These are phyloP conservation scores for Bembecia ichneumoniformis DNA, from an alignment of 2,888 invertebrate genomes.

Conservation along the genomic window DNA sequence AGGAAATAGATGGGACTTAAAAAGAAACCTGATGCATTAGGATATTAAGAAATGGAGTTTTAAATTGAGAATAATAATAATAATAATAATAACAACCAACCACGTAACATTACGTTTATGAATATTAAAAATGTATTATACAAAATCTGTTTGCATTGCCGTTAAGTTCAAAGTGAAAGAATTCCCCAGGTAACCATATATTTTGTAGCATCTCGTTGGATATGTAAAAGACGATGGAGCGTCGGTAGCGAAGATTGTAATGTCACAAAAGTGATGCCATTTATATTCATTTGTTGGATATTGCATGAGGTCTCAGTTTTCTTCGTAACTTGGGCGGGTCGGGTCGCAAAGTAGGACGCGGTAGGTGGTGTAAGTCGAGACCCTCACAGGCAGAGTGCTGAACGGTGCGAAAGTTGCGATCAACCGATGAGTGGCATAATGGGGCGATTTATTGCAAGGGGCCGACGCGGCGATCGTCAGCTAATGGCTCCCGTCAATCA, in stretches of 20 bases:
- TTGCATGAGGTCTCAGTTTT: conserved; percentile 9
- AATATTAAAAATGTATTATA: no score
- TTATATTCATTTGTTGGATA: conserved; percentile 13
- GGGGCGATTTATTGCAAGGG: conserved; percentile 24
- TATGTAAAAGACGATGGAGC: conserved; percentile 13
- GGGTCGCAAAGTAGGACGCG: conserved; percentile 7
- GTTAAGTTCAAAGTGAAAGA: conserved; percentile 6
- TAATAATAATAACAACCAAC: no score
- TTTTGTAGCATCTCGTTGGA: conserved; percentile 16
- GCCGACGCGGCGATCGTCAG: conserved; percentile 10
- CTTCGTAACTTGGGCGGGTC: conserved; percentile 6
- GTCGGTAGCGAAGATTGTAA: conserved; percentile 15
- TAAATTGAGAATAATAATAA: no score
- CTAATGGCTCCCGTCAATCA: conserved; percentile 25
- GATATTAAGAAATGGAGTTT: no score
- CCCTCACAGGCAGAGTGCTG: conserved; percentile 10
- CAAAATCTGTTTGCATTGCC: no score
- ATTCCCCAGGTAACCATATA: conserved; percentile 34
- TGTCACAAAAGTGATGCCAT: conserved; percentile 9
- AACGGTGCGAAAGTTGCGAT: conserved; percentile 22
- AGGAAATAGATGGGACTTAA: no score
- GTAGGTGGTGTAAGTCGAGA: not conserved
- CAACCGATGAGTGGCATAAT: conserved; percentile 17
- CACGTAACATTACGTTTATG: no score
- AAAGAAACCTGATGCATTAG: no score